Evolutionary conservation across 2,797 vertebrate species (phyloP), one percentile per base, ranked within the genome.

Genomic region (Otolemur crassicaudatus): DNA sequence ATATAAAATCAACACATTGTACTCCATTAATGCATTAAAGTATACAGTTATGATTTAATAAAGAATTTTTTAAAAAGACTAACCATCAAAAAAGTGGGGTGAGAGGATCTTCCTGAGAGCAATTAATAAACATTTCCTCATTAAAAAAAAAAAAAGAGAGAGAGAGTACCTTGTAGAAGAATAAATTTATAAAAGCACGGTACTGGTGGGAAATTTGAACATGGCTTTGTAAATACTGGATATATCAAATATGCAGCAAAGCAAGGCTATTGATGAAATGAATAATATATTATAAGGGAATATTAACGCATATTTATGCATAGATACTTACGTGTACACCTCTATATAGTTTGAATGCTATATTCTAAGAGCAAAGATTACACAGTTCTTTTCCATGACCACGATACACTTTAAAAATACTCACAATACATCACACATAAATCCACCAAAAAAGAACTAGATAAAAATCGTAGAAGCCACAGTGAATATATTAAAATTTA

Each of bases 401-500:
- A 76, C 27, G 16, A 7, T 60, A 95, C 40, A 43, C 13, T 90
- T 87, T 69, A 63, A 73, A 92, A 87, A 70, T 76, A 93, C 7
- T 86, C 22, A 88, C 83, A 5, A 65, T n/a, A 31, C 56, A 25
- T 67, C 25, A 86, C 56, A 16, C 34, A 27, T 37, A 87, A 65
- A 16, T 22, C 27, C 19, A n/a, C n/a, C 4, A 60, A 85, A 87
- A 95, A 92, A 83, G 37, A 86, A 58, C 4, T n/a, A 49, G 58
- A 82, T 60, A 76, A 90, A 91, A 95, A 37, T 22, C 60, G 2
- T 83, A 61, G 0, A 60, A 79, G 49, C 27, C 20, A 65, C 23
- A 61, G 9, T 80, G 23, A 84, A 70, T 85, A 69, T 16, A 58
- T 25, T 75, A 58, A 89, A 91, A 89, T 79, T 92, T n/a, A 86